Conservation (phyloP, 2,797 vertebrate genomes). For the Myripristis murdjan region DNA sequence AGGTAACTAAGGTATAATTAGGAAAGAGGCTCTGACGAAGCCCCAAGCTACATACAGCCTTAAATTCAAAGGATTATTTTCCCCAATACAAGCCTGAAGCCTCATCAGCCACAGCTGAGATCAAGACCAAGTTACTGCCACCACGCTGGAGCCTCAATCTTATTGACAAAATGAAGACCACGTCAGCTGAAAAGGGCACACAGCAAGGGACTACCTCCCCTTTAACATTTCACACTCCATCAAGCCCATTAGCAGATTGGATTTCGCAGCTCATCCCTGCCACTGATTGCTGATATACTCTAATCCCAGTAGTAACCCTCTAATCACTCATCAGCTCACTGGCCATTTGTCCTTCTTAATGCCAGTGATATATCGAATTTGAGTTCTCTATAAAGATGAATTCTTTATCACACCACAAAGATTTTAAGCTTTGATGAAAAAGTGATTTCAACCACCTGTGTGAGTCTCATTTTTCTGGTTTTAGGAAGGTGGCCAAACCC, state of each 20-base stretch:
- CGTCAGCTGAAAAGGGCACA: constrained; percentile 75
- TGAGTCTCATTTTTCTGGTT: constrained; percentile 34
- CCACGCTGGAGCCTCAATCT: constrained; percentile 46
- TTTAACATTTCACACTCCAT: constrained; percentile 81
- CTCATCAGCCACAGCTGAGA: constrained; percentile 56
- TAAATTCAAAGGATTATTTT: constrained; percentile 68
- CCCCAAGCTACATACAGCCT: constrained; percentile 51
- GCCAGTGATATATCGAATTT: constrained; percentile 34
- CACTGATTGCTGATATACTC: constrained; percentile 71
- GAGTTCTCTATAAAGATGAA: constrained; percentile 31
- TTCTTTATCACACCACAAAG: constrained; percentile 27
- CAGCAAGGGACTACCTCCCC: constrained; percentile 63
- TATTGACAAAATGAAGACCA: constrained; percentile 59
- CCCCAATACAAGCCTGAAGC: constrained; percentile 59
- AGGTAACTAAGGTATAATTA: constrained; percentile 67
- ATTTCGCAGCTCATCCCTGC: constrained; percentile 71
- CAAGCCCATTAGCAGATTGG: constrained; percentile 79
- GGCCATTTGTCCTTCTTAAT: constrained; percentile 61
- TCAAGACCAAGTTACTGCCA: constrained; percentile 52
- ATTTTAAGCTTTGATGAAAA: constrained; percentile 37
- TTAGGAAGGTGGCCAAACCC: constrained; percentile 17
- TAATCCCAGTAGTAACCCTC: constrained; percentile 55
- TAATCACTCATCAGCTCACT: constrained; percentile 60
- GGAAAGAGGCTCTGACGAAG: constrained; percentile 42
- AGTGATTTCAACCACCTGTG: constrained; percentile 38